These are phyloP conservation scores for Lagocephalus sceleratus DNA, from an alignment of 2,797 vertebrate genomes.

Conservation along the genomic window DNA sequence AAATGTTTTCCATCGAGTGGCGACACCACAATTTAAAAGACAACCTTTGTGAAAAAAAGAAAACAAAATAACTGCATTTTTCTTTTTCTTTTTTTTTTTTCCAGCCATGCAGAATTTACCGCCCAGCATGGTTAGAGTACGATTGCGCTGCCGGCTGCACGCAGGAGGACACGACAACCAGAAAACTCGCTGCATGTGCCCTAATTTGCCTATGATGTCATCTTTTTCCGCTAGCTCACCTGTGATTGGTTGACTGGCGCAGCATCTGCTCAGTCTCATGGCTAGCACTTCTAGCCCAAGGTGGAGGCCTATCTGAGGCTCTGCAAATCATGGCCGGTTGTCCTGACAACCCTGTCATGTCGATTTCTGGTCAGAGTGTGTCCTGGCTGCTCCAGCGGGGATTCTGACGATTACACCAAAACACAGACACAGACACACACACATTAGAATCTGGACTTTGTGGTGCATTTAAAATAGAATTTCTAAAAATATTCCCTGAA, in stretches of 20 bases:
- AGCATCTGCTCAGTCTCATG: slow-evolving; percentile 89
- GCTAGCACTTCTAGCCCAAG: slow-evolving; percentile 82
- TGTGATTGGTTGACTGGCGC: slow-evolving; percentile 79
- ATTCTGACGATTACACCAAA: slow-evolving; percentile 21
- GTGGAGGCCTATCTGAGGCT: slow-evolving; percentile 83
- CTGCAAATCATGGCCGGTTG: slow-evolving; percentile 86
- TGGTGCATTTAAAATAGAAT: too few species aligned
- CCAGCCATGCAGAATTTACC: neutral
- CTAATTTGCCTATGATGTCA: slow-evolving; percentile 92
- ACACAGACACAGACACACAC: neutral
- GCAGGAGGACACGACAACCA: slow-evolving; percentile 67
- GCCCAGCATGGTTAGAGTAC: neutral
- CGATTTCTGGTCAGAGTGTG: slow-evolving; percentile 67
- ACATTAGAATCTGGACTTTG: too few species aligned
- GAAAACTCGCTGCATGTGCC: slow-evolving; percentile 69
- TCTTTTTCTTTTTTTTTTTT: too few species aligned
- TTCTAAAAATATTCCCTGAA: too few species aligned
- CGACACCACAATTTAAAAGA: too few species aligned
- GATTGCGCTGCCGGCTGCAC: neutral
- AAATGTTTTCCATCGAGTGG: neutral
- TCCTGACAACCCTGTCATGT: slow-evolving; percentile 86
- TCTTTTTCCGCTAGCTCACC: slow-evolving; percentile 74
- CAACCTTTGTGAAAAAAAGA: too few species aligned
- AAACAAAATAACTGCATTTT: too few species aligned
- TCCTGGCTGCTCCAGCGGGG: slow-evolving; percentile 57